Percentiles rank a stretch among this genome's conserved stretches.
phyloP scores from a whole-genome alignment of 2,888 invertebrate genomes.

The Marasmarcha lunaedactyla region DNA sequence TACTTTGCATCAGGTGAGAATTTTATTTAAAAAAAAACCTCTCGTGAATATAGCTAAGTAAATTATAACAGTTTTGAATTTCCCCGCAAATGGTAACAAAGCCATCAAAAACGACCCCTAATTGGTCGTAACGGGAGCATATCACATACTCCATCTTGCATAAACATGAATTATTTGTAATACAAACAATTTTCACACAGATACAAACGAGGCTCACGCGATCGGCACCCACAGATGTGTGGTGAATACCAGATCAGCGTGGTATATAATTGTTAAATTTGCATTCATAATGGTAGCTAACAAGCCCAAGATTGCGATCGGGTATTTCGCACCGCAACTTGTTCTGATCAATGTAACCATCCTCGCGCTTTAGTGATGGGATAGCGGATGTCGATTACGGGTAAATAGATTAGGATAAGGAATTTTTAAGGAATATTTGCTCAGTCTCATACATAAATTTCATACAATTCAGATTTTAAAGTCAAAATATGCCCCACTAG shows the following conservation, averaged over 20 bases:
- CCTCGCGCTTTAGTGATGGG: constrained; percentile 23
- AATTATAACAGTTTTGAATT: no score
- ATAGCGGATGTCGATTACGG: constrained; percentile 16
- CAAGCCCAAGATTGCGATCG: constrained; percentile 51
- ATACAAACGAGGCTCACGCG: constrained; percentile 31
- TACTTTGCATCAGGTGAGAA: no score
- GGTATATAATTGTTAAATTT: constrained; percentile 53
- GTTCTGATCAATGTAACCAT: constrained; percentile 32
- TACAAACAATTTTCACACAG: constrained; percentile 26
- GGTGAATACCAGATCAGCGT: constrained; percentile 1
- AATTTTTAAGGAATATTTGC: neutral
- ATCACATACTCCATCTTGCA: no score
- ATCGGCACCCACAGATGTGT: constrained; percentile 16
- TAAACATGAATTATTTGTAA: neutral
- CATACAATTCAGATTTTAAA: no score
- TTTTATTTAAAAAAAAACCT: no score
- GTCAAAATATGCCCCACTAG: no score
- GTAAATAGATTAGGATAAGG: neutral
- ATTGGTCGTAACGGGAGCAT: no score
- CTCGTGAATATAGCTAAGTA: no score
- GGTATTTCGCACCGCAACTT: constrained; percentile 49
- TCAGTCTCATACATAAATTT: no score
- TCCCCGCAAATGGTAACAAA: no score
- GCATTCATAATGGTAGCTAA: constrained; percentile 56
- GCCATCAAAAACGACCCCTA: no score